A percentile compares a stretch with the other conserved stretches of the same genome.
These are phyloP conservation scores for Drosophila guanche DNA, from an alignment of 1,140 invertebrate species.

Conservation along the genomic window DNA sequence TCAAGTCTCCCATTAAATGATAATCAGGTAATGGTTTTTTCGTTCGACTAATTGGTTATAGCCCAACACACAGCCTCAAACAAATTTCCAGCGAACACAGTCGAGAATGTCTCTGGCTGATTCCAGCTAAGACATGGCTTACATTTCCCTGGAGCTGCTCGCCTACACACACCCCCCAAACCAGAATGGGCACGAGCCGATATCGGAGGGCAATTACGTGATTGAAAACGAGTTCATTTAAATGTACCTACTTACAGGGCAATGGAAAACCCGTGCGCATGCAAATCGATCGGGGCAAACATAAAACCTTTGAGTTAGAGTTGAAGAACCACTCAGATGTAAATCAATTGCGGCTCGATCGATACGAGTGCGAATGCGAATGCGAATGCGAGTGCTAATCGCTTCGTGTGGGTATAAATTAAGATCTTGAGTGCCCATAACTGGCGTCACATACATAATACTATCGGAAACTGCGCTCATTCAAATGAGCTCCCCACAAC, in stretches of 20 bases:
- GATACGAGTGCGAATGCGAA: constrained; percentile 10
- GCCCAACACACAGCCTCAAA: neutral
- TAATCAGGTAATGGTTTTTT: too few species aligned
- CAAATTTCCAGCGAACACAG: constrained; percentile 9
- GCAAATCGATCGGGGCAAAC: constrained; percentile 28
- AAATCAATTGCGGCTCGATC: constrained; percentile 35
- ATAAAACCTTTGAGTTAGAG: constrained; percentile 22
- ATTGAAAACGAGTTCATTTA: neutral
- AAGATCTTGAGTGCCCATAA: constrained; percentile 32
- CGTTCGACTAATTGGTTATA: neutral
- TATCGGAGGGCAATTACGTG: constrained; percentile 18
- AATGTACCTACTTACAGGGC: neutral
- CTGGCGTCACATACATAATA: constrained; percentile 4
- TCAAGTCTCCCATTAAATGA: constrained; percentile 8
- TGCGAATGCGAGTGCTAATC: constrained; percentile 36
- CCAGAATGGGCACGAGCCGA: constrained; percentile 19
- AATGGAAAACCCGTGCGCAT: constrained; percentile 31
- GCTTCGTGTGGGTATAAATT: constrained; percentile 33
- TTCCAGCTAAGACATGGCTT: constrained; percentile 25
- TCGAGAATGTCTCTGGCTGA: neutral
- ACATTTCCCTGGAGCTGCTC: constrained; percentile 7
- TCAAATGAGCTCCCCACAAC: constrained; percentile 21
- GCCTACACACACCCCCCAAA: neutral
- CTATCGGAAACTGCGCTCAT: constrained; percentile 55
- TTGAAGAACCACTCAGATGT: constrained; percentile 39